phyloP scores from a whole-genome alignment of 2,797 vertebrate species.

The Lophotriccus pileatus region DNA sequence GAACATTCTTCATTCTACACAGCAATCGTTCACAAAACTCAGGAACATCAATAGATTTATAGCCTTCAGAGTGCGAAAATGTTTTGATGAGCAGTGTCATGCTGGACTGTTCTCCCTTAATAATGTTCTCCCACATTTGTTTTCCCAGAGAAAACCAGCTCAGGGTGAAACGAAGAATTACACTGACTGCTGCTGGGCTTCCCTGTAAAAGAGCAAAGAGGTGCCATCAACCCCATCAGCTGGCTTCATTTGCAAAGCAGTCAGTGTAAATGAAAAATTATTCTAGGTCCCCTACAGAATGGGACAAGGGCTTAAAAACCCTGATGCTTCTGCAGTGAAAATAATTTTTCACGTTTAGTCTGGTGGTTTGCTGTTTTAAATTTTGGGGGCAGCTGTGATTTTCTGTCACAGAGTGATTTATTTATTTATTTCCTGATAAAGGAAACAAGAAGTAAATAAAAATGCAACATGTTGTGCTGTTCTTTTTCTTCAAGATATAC shows the following conservation, averaged over 20 bases:
- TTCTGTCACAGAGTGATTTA: background rate
- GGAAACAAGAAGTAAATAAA: background rate
- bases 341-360: background rate
- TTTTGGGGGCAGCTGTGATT: background rate
- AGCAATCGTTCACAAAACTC: background rate
- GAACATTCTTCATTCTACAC: background rate
- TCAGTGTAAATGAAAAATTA: background rate
- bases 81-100: background rate
- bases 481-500: background rate
- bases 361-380: background rate
- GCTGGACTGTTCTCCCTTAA: background rate
- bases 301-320: background rate
- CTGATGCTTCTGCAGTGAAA: background rate
- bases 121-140: background rate
- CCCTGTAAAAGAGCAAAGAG: background rate
- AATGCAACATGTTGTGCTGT: background rate
- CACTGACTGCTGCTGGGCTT: background rate
- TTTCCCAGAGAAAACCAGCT: background rate
- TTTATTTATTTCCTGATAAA: background rate
- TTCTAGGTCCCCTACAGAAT: background rate
- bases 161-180: background rate
- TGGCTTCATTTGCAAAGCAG: background rate
- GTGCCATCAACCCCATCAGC: background rate
- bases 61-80: background rate
- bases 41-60: background rate